Evolutionary conservation across 1,140 invertebrate species (phyloP), one percentile per base, ranked within the genome.

Genomic region (Panulirus ornatus): DNA sequence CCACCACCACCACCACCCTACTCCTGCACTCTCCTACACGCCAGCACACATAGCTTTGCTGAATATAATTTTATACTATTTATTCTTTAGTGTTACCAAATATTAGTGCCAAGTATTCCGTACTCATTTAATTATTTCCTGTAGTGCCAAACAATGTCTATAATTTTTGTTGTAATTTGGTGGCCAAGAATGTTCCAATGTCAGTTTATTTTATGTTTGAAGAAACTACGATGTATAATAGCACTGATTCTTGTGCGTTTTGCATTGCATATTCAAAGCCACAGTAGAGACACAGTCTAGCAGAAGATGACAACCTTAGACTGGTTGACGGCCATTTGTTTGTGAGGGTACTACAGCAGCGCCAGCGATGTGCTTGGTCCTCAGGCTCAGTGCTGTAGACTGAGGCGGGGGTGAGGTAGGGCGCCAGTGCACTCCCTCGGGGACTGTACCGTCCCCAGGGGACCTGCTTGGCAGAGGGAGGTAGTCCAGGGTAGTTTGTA

Each of bases 31-130:
- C 79, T 83, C 79, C 70, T 75, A 51, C 51, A 81, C 83, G 40
- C 47, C 47, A 75, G 38, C 88, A 89, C 84, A 79, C 85, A 36
- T 73, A 78, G 82, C 83, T 90, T 70, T 81, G 66, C 87, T 89
- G 75, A 88, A 79, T 88, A 70, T 88, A 63, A 79, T 81, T 88
- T 89, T 89, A 58, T 89, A 82, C 78, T 89, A 90, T 90, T 90
- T 90, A 90, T 90, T 90, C 42, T 84, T 84, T 84, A 66, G 51
- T 84, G 88, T 90, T 84, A 90, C 88, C 81, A 90, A 84, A 78
- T 85, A 84, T 84, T 90, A 90, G 88, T 90, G 88, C 88, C 88
- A 90, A 90, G 81, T 84, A 76, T 90, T 90, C 51, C 79, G 44
- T 89, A 83, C 78, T 89, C 78, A 75, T 82, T 89, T 70, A 89